Conservation (phyloP, 2,113 vertebrate genomes). For the Lagenorhynchus albirostris region DNA sequence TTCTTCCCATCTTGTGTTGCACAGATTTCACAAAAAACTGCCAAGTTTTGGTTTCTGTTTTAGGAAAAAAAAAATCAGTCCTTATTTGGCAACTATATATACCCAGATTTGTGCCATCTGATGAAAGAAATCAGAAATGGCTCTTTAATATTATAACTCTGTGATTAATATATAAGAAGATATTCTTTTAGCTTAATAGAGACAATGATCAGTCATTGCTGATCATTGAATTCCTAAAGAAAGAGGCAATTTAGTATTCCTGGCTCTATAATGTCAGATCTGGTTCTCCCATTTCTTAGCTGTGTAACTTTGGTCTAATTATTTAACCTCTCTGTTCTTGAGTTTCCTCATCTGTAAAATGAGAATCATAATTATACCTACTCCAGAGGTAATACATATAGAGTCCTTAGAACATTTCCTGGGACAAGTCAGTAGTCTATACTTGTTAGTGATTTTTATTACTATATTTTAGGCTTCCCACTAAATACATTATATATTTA, state of each 20-base stretch:
- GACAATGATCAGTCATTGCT: not conserved
- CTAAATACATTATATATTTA: not conserved
- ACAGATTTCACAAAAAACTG: not conserved
- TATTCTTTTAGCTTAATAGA: not conserved
- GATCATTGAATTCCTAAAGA: not conserved
- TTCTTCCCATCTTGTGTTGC: not conserved
- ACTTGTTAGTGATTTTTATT: not conserved
- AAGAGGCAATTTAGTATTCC: not conserved
- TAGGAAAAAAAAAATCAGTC: not conserved
- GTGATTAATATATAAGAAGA: not conserved
- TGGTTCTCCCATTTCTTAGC: not conserved
- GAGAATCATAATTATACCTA: not conserved
- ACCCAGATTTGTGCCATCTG: not conserved
- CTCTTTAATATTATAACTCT: not conserved
- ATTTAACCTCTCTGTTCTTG: not conserved
- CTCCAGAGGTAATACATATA: not conserved
- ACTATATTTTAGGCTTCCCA: not conserved
- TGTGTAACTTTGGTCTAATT: not conserved
- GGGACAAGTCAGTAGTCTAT: not conserved
- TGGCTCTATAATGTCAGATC: not conserved
- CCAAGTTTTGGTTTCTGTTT: not conserved
- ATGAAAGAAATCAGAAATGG: not conserved
- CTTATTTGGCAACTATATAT: not conserved
- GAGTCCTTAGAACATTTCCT: not conserved
- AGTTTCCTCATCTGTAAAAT: not conserved